A percentile compares a stretch with the other conserved stretches of the same genome.
These are phyloP conservation scores for Bombyx huttoni DNA, from an alignment of 2,888 invertebrate genomes.

Conservation along the genomic window DNA sequence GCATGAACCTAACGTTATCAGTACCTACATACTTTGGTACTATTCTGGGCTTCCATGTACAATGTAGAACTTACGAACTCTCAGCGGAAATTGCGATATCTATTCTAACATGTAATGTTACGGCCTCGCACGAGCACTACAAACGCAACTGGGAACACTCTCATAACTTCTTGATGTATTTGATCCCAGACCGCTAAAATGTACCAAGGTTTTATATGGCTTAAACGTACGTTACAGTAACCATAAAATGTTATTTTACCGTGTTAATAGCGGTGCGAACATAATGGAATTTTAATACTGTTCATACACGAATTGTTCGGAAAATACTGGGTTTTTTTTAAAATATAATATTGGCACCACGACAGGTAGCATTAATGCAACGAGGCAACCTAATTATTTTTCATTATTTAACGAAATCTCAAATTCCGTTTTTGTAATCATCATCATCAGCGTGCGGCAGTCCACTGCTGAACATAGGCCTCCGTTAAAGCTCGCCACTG, in stretches of 20 bases:
- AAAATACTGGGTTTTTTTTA: neutral
- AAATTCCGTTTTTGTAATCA: no score
- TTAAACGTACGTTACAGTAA: neutral
- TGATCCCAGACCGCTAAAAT: neutral
- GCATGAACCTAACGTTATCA: neutral
- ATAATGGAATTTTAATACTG: neutral
- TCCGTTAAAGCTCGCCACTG: no score
- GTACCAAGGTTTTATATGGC: neutral
- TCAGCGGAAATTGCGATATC: slow-evolving; percentile 15
- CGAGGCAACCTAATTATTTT: no score
- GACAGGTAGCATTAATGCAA: no score
- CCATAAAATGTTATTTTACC: neutral
- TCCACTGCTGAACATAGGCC: no score
- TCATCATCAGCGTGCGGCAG: no score
- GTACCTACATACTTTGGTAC: neutral
- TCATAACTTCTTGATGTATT: neutral
- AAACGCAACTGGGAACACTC: slow-evolving; percentile 1
- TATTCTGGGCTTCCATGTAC: slow-evolving; percentile 3
- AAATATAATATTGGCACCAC: neutral
- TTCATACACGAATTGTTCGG: neutral
- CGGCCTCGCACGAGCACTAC: slow-evolving; percentile 6
- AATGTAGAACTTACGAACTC: slow-evolving; percentile 9
- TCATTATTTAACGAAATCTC: no score
- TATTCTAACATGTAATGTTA: slow-evolving; percentile 13
- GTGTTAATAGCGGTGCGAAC: slow-evolving; percentile 5